phyloP scores from a whole-genome alignment of 2,888 invertebrate genomes.

The Agrotis clavis region DNA sequence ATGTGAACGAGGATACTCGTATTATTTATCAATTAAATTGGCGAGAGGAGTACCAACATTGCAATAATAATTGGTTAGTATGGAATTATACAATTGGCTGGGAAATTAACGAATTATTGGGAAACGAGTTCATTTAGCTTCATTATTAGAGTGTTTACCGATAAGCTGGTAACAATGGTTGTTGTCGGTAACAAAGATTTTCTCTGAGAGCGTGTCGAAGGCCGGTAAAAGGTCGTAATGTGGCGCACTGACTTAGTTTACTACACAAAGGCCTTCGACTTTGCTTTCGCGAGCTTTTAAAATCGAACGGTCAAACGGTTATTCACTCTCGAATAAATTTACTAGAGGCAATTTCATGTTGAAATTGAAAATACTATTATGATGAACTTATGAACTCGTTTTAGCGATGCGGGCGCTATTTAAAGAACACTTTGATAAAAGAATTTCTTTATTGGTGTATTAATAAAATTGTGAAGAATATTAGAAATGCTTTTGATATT shows the following conservation, averaged over 20 bases:
- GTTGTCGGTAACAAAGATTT: conserved; percentile 71
- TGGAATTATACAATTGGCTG: background rate
- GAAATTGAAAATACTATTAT: conserved; percentile 46
- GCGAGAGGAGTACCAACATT: background rate
- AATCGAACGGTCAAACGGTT: conserved; percentile 63
- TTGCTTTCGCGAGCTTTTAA: conserved; percentile 70
- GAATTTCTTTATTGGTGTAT: conserved; percentile 25
- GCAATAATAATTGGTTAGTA: conserved; percentile 33
- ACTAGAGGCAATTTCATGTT: conserved; percentile 51
- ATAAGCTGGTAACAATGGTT: conserved; percentile 59
- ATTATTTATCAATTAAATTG: background rate
- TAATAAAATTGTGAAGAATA: conserved; percentile 7
- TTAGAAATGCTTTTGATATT: conserved; percentile 12
- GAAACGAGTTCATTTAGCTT: conserved; percentile 12
- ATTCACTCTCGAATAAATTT: conserved; percentile 59
- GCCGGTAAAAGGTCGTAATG: conserved; percentile 76
- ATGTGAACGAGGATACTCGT: conserved; percentile 29
- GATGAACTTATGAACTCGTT: conserved; percentile 34
- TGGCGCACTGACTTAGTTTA: conserved; percentile 77
- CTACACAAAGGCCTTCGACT: conserved; percentile 74
- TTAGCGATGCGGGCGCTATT: conserved; percentile 25
- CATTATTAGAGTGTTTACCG: conserved; percentile 54
- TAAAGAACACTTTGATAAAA: conserved; percentile 5
- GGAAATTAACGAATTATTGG: background rate
- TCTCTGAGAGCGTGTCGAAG: conserved; percentile 68